Percentiles rank a stretch among this genome's conserved stretches.
Conservation (phyloP, 1,140 invertebrate genomes). For the Scaptomyza graminum region DNA sequence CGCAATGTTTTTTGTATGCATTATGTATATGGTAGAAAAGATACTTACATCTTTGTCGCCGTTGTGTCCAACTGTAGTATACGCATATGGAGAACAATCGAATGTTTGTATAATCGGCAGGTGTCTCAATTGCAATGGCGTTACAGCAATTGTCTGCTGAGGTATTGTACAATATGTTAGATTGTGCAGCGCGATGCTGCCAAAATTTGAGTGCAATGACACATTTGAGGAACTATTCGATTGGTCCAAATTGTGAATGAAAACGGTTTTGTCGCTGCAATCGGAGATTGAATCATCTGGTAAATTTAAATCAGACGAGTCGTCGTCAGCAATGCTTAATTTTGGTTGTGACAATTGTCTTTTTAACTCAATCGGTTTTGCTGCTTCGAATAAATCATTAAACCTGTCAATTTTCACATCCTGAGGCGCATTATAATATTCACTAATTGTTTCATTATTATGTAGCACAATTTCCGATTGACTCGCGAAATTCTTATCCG, state of each 20-base stretch:
- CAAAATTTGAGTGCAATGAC: conserved; percentile 42
- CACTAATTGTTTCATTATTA: conserved; percentile 1
- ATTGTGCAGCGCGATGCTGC: conserved; percentile 22
- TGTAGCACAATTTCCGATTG: not conserved
- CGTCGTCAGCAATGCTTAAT: conserved; percentile 13
- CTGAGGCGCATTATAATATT: conserved; percentile 9
- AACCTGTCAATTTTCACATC: not conserved
- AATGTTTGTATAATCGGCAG: conserved; percentile 57
- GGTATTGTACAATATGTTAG: conserved; percentile 17
- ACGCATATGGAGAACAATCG: conserved; percentile 57
- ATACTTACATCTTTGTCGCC: conserved; percentile 69
- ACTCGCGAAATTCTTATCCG: conserved; percentile 42
- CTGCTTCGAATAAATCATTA: too few species aligned
- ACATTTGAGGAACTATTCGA: conserved; percentile 30
- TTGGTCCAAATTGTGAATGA: conserved; percentile 39
- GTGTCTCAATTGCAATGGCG: conserved; percentile 35
- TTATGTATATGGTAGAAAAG: not conserved
- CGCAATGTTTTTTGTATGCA: not conserved
- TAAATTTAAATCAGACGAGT: conserved; percentile 17
- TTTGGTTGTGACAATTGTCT: not conserved
- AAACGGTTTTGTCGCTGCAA: conserved; percentile 47
- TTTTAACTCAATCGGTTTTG: not conserved
- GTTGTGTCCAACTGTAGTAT: conserved; percentile 45
- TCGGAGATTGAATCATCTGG: conserved; percentile 43
- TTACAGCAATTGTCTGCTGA: not conserved